Evolutionary conservation across 2,113 vertebrate species (phyloP).

Genomic region (human (Homo sapiens)): GRCh38 chr3:40721501-40722000

Average conservation of each 20-base stretch:
- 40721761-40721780: not conserved
- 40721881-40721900: not conserved
- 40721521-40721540: not conserved
- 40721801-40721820: not conserved
- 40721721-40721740: not conserved
- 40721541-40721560: not conserved
- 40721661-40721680: too few species aligned
- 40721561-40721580: not conserved
- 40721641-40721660: not conserved
- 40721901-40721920: not conserved
- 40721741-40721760: not conserved
- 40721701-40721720: not conserved
- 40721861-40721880: not conserved
- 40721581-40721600: not conserved
- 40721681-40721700: not conserved
- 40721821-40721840: not conserved
- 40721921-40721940: not conserved
- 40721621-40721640: too few species aligned
- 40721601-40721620: not conserved
- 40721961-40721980: not conserved
- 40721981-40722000: not conserved
- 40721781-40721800: not conserved
- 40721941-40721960: not conserved
- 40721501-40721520: not conserved
- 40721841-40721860: not conserved